phyloP scores from a whole-genome alignment of 2,797 vertebrate genomes.

The Carcharodon carcharias region DNA sequence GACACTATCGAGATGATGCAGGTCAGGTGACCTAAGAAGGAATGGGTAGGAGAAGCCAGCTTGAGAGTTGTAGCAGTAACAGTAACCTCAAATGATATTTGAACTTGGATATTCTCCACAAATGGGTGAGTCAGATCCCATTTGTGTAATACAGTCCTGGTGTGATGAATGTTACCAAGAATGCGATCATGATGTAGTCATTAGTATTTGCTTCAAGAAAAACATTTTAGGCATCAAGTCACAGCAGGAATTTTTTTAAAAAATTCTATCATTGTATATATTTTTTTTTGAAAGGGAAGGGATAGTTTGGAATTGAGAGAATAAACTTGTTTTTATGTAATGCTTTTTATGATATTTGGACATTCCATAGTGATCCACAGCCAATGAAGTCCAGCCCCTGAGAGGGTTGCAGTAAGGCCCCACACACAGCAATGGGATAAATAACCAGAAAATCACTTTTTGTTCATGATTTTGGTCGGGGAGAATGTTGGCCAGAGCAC shows the following conservation, averaged over 20 bases:
- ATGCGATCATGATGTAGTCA: background rate
- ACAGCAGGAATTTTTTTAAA: background rate
- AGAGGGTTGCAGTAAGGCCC: background rate
- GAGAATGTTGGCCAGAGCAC: background rate
- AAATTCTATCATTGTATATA: background rate
- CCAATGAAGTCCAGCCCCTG: background rate
- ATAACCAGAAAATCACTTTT: background rate
- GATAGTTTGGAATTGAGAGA: background rate
- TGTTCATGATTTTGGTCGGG: background rate
- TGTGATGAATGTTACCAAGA: background rate
- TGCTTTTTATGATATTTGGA: background rate
- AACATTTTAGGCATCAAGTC: background rate
- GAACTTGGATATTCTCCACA: background rate
- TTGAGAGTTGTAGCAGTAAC: background rate
- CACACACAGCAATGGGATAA: background rate
- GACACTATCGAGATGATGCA: background rate
- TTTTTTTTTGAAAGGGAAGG: background rate
- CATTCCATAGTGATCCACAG: background rate
- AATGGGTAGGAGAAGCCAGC: background rate
- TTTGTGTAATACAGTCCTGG: background rate
- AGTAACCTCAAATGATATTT: background rate
- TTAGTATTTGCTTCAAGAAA: background rate
- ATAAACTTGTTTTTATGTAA: background rate
- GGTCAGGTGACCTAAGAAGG: background rate
- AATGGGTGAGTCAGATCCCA: background rate